Conservation (phyloP, 2,888 invertebrate species). For the Listrodromus nycthemerus region DNA sequence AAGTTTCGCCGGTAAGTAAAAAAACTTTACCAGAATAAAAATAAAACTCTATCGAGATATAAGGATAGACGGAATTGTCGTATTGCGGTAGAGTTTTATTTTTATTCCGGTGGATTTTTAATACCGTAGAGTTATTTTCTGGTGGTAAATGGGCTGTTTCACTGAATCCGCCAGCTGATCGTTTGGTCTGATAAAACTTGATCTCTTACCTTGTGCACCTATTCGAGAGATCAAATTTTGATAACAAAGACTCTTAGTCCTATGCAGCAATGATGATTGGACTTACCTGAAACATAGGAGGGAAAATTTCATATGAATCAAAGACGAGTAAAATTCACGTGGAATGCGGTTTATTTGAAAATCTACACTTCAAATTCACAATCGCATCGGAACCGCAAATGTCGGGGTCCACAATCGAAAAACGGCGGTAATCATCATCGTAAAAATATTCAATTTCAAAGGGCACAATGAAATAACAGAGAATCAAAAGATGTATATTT, state of each 20-base stretch:
- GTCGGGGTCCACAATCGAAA: neutral
- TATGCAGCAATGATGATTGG: conserved; percentile 16
- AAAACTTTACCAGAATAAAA: no score
- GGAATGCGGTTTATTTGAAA: no score
- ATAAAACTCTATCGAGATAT: no score
- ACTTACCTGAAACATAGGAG: conserved; percentile 76
- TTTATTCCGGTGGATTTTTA: no score
- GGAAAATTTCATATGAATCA: conserved; percentile 51
- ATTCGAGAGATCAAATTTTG: neutral
- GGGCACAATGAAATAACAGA: neutral
- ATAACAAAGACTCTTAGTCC: neutral
- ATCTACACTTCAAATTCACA: no score
- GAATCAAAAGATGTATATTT: neutral
- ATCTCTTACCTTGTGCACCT: conserved; percentile 18
- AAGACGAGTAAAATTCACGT: neutral
- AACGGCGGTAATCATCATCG: neutral
- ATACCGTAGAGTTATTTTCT: no score
- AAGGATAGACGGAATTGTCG: no score
- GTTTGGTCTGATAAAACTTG: neutral
- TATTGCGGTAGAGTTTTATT: no score
- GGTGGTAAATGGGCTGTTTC: no score
- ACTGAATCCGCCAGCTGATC: neutral
- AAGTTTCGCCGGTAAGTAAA: no score
- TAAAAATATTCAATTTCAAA: conserved; percentile 11
- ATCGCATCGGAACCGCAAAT: neutral